Evolutionary conservation across 1,140 invertebrate genomes (phyloP).

Genomic region (Ceratina calcarata): DNA sequence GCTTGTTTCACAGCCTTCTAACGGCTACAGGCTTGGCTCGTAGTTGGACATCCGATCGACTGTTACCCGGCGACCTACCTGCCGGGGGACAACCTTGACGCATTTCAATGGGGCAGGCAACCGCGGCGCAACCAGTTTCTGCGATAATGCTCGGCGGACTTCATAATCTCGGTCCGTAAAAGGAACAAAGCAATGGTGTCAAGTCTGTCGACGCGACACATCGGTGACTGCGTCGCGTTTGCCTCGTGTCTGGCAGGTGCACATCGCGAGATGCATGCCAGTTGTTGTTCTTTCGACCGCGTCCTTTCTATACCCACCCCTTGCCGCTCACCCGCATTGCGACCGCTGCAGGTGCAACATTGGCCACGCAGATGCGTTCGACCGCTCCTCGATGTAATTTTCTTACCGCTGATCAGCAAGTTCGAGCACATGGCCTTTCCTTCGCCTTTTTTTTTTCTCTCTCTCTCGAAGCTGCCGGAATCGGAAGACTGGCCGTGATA

Average conservation of each 20-base stretch:
- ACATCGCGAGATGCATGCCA: slow-evolving; percentile 9
- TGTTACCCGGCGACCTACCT: slow-evolving; percentile 58
- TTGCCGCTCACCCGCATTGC: slow-evolving; percentile 31
- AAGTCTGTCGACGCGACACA: slow-evolving; percentile 51
- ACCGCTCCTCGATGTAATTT: slow-evolving; percentile 26
- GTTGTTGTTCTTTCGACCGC: neutral
- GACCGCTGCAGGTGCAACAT: slow-evolving; percentile 35
- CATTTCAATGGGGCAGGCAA: slow-evolving; percentile 45
- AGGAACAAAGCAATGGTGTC: slow-evolving; percentile 66
- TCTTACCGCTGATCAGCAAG: slow-evolving; percentile 19
- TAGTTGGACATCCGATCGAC: slow-evolving; percentile 47
- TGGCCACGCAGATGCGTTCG: slow-evolving; percentile 23
- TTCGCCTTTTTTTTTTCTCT: neutral
- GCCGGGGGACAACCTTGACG: slow-evolving; percentile 58
- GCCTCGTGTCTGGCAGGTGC: slow-evolving; percentile 31
- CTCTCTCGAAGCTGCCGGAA: too few relatives aligned
- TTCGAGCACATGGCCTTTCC: neutral
- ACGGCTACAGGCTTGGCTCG: too few relatives aligned
- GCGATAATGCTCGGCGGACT: slow-evolving; percentile 54
- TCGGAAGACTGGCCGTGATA: too few relatives aligned
- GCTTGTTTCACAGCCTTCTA: neutral
- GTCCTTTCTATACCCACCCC: neutral
- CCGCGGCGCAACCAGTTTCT: slow-evolving; percentile 58
- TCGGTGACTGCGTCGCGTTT: slow-evolving; percentile 14
- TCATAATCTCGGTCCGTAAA: slow-evolving; percentile 64